Conservation (phyloP, 2,888 invertebrate genomes). For the Ligdia adustata region DNA sequence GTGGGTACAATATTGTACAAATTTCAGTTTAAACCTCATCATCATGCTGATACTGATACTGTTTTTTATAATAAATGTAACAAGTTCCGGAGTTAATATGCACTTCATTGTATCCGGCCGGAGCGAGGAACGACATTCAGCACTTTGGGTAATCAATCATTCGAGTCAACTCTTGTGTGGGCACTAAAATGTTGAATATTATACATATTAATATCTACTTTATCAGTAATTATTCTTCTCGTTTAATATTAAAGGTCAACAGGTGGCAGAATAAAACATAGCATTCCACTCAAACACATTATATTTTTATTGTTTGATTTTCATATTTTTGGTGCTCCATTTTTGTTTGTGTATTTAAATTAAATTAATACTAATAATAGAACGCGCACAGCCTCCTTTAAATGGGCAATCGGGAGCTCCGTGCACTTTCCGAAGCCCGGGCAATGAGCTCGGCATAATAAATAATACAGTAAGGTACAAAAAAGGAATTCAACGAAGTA, state of each 20-base stretch:
- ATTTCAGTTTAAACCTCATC: too few relatives aligned
- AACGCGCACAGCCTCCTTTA: slow-evolving; percentile 67
- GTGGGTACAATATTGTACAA: too few relatives aligned
- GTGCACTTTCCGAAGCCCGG: slow-evolving; percentile 69
- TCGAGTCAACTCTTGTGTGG: not conserved
- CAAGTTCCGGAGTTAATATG: slow-evolving; percentile 3
- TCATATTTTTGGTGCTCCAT: slow-evolving; percentile 82
- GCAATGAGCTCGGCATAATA: slow-evolving; percentile 82
- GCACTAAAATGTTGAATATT: not conserved
- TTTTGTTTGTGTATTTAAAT: slow-evolving; percentile 77
- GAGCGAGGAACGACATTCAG: not conserved
- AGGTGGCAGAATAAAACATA: slow-evolving; percentile 57
- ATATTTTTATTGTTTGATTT: slow-evolving; percentile 76
- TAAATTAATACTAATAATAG: slow-evolving; percentile 80
- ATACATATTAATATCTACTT: not conserved
- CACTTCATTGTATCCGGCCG: too few relatives aligned
- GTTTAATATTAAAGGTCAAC: slow-evolving; percentile 12
- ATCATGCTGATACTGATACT: too few relatives aligned
- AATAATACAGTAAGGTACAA: slow-evolving; percentile 80
- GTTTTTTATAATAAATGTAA: too few relatives aligned
- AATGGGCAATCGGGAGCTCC: slow-evolving; percentile 78
- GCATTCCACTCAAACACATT: slow-evolving; percentile 75
- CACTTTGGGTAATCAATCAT: slow-evolving; percentile 8
- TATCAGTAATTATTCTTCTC: slow-evolving; percentile 1
- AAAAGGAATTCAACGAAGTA: slow-evolving; percentile 74